Percentiles rank a stretch among this genome's conserved stretches.
Evolutionary conservation across 2,888 invertebrate genomes (phyloP).

Genomic region (Dicranocentrus wangi): DNA sequence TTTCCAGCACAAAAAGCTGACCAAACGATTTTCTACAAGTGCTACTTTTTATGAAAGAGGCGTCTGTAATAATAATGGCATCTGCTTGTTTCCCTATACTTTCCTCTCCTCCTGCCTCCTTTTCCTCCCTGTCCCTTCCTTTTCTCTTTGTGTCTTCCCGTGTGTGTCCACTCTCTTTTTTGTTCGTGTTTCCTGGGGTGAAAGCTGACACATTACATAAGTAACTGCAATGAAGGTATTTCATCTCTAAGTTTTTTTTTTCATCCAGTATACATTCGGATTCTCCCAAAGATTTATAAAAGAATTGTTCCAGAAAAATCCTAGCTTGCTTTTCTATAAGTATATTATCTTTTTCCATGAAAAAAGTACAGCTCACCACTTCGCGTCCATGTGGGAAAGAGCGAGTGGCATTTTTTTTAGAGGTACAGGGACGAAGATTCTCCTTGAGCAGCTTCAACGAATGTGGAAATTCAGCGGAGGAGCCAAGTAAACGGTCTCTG

Average conservation of each 20-base stretch:
- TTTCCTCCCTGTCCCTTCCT: constrained; percentile 24
- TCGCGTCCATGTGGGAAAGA: constrained; percentile 26
- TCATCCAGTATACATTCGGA: constrained; percentile 10
- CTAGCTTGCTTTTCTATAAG: constrained; percentile 45
- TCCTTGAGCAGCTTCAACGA: background rate
- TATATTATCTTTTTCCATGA: constrained; percentile 34
- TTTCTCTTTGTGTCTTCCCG: constrained; percentile 16
- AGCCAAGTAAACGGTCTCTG: constrained; percentile 12
- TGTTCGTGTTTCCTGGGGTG: constrained; percentile 59
- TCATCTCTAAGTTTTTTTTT: constrained; percentile 33
- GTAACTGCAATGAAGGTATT: constrained; percentile 46
- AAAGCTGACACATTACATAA: constrained; percentile 62
- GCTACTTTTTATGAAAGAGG: constrained; percentile 46
- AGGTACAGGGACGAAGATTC: background rate
- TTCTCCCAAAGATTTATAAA: constrained; percentile 25
- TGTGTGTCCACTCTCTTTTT: constrained; percentile 33
- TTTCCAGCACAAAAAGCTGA: constrained; percentile 66
- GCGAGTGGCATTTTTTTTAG: constrained; percentile 32
- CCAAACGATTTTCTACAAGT: constrained; percentile 61
- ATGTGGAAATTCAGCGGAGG: no score
- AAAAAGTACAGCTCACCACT: constrained; percentile 14
- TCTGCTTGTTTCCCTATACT: constrained; percentile 51
- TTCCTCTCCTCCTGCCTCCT: constrained; percentile 24
- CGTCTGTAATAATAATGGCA: constrained; percentile 60
- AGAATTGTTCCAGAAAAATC: constrained; percentile 20